Evolutionary conservation across 2,888 invertebrate species (phyloP).

Genomic region (Pseudococcus longispinus): DNA sequence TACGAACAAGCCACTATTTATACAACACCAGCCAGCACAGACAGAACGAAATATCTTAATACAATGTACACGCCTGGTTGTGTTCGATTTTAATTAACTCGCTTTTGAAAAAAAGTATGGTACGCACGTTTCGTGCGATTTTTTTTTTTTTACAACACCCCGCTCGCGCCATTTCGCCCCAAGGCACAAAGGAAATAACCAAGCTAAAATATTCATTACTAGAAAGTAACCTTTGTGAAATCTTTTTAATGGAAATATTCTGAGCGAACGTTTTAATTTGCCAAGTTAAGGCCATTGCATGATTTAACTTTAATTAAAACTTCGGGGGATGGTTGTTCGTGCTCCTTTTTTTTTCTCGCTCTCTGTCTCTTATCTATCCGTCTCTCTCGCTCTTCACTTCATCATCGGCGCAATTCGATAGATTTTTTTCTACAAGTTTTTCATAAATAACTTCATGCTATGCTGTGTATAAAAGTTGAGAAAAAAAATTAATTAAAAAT

Average conservation of each 20-base stretch:
- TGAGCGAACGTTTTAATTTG: slow-evolving; percentile 21
- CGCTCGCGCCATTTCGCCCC: background rate
- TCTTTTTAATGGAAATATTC: slow-evolving; percentile 1
- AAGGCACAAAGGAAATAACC: slow-evolving; percentile 2
- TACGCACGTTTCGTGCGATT: background rate
- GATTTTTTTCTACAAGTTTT: slow-evolving; percentile 17
- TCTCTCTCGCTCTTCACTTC: background rate
- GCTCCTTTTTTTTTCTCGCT: background rate
- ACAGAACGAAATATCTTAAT: background rate
- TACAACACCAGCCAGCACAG: background rate
- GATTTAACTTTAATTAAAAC: slow-evolving; percentile 32
- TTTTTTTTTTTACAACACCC: background rate
- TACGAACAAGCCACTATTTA: too few species aligned
- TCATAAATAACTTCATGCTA: background rate
- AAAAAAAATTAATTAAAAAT: slow-evolving; percentile 32
- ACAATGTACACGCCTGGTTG: background rate
- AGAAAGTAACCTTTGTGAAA: slow-evolving; percentile 26
- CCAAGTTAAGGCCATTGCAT: slow-evolving; percentile 15
- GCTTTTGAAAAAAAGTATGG: background rate
- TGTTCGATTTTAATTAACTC: slow-evolving; percentile 9
- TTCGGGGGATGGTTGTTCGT: slow-evolving; percentile 19
- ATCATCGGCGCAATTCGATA: background rate
- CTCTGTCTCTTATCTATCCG: too few species aligned
- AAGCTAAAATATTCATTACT: slow-evolving; percentile 8
- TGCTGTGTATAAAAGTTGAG: background rate